Conservation (phyloP, 2,797 vertebrate genomes). For the Sebastes hubbsi region DNA sequence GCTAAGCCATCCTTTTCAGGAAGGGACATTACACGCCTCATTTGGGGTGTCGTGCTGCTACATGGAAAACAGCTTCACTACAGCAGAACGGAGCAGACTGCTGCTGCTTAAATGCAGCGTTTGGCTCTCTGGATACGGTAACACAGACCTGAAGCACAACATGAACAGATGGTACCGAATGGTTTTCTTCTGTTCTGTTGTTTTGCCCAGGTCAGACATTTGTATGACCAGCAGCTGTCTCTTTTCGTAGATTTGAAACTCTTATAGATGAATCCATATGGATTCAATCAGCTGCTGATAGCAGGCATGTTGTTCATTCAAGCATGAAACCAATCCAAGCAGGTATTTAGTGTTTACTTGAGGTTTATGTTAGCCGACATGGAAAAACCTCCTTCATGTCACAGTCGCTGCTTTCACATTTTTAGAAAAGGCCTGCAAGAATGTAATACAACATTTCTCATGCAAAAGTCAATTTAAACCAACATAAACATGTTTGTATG, state of each 20-base stretch:
- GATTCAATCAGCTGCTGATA: background rate
- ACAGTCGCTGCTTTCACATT: background rate
- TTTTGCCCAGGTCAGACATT: background rate
- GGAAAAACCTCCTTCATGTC: background rate
- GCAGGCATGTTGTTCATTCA: background rate
- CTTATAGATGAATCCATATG: background rate
- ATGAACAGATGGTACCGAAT: constrained; percentile 23
- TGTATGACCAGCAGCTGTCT: background rate
- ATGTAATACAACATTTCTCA: background rate
- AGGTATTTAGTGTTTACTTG: background rate
- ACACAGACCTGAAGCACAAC: constrained; percentile 26
- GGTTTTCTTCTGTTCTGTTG: background rate
- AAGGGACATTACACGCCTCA: constrained; percentile 65
- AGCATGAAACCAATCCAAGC: background rate
- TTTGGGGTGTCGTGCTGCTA: constrained; percentile 52
- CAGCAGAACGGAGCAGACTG: constrained; percentile 1
- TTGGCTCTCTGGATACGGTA: constrained; percentile 20
- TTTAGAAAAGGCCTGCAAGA: background rate
- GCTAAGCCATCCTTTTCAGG: constrained; percentile 32
- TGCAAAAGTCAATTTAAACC: background rate
- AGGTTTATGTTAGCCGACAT: background rate
- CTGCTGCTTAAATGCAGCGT: constrained; percentile 26
- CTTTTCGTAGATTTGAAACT: background rate
- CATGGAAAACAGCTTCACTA: constrained; percentile 41
- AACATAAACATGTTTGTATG: background rate